phyloP scores from a whole-genome alignment of 2,888 invertebrate species.

The Onchidella celtica region DNA sequence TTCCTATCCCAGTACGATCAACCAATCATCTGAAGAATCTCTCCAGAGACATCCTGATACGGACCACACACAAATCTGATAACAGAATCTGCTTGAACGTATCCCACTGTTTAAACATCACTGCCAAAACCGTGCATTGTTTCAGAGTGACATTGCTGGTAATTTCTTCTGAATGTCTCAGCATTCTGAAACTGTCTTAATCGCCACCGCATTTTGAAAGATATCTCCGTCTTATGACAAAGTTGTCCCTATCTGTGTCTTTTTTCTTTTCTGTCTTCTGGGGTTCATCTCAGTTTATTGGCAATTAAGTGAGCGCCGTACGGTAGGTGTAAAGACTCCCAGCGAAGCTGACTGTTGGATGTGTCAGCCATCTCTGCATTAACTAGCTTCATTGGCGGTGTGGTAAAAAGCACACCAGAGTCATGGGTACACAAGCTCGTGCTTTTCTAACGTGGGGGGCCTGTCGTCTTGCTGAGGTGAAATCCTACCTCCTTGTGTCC shows the following conservation, averaged over 20 bases:
- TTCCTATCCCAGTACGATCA: no score
- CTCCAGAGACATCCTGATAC: no score
- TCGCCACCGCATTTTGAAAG: no score
- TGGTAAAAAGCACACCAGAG: background rate
- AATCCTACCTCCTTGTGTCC: slow-evolving; percentile 15
- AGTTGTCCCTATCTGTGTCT: background rate
- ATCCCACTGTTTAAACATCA: no score
- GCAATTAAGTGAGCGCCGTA: slow-evolving; percentile 21
- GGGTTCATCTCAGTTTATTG: slow-evolving; percentile 32
- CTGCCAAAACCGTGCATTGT: no score
- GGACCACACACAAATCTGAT: no score
- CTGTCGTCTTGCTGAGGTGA: background rate
- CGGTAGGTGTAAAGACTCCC: background rate
- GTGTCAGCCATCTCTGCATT: background rate
- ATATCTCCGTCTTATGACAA: background rate
- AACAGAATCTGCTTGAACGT: no score
- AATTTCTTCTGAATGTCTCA: no score
- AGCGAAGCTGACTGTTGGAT: background rate
- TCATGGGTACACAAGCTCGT: slow-evolving; percentile 10
- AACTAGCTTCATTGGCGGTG: slow-evolving; percentile 24
- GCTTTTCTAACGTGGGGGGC: slow-evolving; percentile 30
- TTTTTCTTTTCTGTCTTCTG: background rate
- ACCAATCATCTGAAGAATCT: no score
- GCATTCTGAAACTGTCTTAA: no score
- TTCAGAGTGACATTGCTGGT: no score